Evolutionary conservation across 2,888 invertebrate species (phyloP), one percentile per base, ranked within the genome.

Genomic region (Clostera curtula): DNA sequence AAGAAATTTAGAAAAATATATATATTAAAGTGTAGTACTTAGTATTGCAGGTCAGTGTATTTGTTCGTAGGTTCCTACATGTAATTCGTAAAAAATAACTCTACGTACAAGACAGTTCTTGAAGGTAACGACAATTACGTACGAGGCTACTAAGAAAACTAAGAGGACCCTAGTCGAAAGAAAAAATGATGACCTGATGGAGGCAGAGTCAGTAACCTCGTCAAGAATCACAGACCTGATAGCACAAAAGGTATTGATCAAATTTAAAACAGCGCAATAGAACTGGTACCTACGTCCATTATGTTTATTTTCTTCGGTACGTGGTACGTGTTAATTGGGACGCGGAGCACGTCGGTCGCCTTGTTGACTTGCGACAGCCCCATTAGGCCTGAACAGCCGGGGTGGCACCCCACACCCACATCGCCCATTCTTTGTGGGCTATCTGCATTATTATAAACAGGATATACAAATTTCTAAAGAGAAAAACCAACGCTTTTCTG

Each of bases 341-440:
- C 49, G 58, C 71, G 37, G 57, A 56, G 67, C 72, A 72, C 74
- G 73, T 61, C 59, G 59, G 56, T 57, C 34, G 46, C 47, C 47
- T 65, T 74, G 71, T 73, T 74, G 71, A 72, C 72, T 72, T 59
- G 67, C 65, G 67, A 70, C 68, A 62, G 57, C 55, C 52, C 63
- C 65, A 68, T 70, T 71, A 71, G 63, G 62, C 56, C 45, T 48
- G 55, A 50, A 53, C 48, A 52, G 51, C 27, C 17, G 24, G 36
- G 47, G 43, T 40, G 39, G 27, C 25, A 31, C 41, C 54, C 43
- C 47, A 41, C 32, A 32, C 43, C 43, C 48, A n/a, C n/a, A n/a
- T 31, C 24, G 32, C 43, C 57, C 53, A 53, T 56, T 59, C 60
- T 60, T 57, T 54, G 55, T 45, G 50, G 54, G 49, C 51, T 56